A percentile compares a stretch with the other conserved stretches of the same genome.
These are phyloP conservation scores for Meriones psammophilus DNA, from an alignment of 2,797 vertebrate species.

Conservation along the genomic window DNA sequence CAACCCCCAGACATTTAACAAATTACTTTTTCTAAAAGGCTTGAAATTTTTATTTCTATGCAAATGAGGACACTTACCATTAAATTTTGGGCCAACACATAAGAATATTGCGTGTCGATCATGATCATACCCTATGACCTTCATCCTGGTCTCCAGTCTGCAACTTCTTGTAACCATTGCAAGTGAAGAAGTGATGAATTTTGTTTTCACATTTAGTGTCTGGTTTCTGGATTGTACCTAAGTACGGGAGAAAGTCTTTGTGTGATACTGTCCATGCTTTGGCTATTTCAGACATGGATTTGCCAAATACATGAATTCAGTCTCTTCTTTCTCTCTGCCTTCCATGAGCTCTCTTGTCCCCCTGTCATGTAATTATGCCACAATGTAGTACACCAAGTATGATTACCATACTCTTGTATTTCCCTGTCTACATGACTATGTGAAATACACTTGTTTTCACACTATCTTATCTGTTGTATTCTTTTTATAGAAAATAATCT, in stretches of 20 bases:
- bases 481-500: not conserved
- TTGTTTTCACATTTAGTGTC: conserved; percentile 5
- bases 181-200: not conserved
- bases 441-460: not conserved
- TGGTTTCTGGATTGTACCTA: not conserved
- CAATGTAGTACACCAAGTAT: not conserved
- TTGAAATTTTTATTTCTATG: not conserved
- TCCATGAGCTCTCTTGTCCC: not conserved
- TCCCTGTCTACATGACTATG: not conserved
- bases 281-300: not conserved
- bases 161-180: not conserved
- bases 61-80: not conserved
- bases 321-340: not conserved
- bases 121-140: not conserved
- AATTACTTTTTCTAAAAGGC: not conserved
- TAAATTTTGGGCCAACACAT: conserved; percentile 15
- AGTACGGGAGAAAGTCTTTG: not conserved
- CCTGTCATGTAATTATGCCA: not conserved
- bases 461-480: not conserved
- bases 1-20: not conserved
- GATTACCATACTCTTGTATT: not conserved
- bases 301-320: not conserved
- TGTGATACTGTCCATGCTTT: too few species aligned
- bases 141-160: not conserved
- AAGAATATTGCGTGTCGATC: not conserved